Base-by-base conservation (phyloP, 2,888 invertebrate genomes). In the Rhamnusium bicolor region DNA sequence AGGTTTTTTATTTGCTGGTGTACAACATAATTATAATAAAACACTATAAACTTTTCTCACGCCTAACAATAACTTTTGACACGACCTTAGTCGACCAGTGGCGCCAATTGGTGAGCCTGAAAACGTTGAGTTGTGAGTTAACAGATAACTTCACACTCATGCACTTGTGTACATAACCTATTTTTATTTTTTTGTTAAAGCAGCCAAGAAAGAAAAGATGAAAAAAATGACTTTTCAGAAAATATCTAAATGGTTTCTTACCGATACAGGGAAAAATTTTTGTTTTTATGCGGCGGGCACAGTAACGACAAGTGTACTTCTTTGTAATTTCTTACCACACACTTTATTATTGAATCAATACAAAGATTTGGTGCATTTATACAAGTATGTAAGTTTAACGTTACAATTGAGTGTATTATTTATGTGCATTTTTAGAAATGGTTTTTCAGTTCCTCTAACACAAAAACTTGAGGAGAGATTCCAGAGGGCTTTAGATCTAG, bases 261-360 rank as follows among this genome's bases (percentile, higher is more conserved):
- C 92, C 12, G 89, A 90, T 16, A 83, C 76, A 10, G 93, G 93
- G 1, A 89, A 90, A 70, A 89, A 85, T 76, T 86, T 91, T 81
- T 89, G 90, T 1, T 91, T 90, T 83, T 87, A 87, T 47, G 79
- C 88, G 2, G 87, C 91, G 6, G 89, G 90, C 12, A 84, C 88
- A 18, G 85, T 89, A 10, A 88, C 90, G 12, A 79, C 90, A n/a
- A 88, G 88, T 1, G 80, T 87, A 8, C 84, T 88, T 67, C 62
- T 83, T 6, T 89, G 87, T 4, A 90, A 91, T 85, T 91, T 90
- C 84, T 74, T 90, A 47, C 93, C 94, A 0, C 90, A 94, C 72
- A 92, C 93, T 0, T 84, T 92, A 75, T 88, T 92, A 0, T 79
- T 94, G 1, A 85, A 91, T 1, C 89, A 92, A 83, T 93, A 93